Base-by-base conservation (phyloP, 1,140 invertebrate genomes). In the Solen grandis region DNA sequence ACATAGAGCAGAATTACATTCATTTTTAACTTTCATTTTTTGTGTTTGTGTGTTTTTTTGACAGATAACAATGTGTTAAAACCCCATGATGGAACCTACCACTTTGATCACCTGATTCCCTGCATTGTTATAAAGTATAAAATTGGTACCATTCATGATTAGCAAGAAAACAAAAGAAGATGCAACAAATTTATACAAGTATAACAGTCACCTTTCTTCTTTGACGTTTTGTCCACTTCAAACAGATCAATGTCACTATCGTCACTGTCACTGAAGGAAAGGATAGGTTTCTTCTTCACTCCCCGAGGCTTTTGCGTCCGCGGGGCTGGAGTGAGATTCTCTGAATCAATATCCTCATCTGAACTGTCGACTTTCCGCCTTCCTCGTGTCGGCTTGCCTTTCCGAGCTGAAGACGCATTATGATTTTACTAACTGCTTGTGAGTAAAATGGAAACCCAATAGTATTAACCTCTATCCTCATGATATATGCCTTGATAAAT, bases 211-310 rank as follows among this genome's bases (percentile, higher is more conserved):
- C 80, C 65, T 82, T 74, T 83, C 62, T 69, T 80, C 70, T 75
- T 78, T 8, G 65, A 70, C 25, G 83, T 81, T 79, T 85, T 84
- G 54, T 85, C 85, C 0, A 87, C 55, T 82, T 87, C 82, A 81
- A 87, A 88, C 31, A 86, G 63, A 60, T 87, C 86, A 31, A 88
- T 82, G 54, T 90, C 89, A 68, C 86, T 86, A 14, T 89, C 89
- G 5, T 89, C 88, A 70, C 88, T 87, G 2, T 88, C 88, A 57
- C 84, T 86, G 65, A 90, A 87, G 1, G 81, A 81, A 8, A 85
- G 59, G 55, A 85, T 85, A 10, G 87, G 84, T 65, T 88, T 88
- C 19, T 84, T 84, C 35, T 60, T 75, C 13, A 41, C 69, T 31
- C 65, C 74, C 33, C 82, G 81, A 31, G 41, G 46, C 65, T 72